Conservation (phyloP, 2,797 vertebrate species). For the Atherinosoma microstoma region DNA sequence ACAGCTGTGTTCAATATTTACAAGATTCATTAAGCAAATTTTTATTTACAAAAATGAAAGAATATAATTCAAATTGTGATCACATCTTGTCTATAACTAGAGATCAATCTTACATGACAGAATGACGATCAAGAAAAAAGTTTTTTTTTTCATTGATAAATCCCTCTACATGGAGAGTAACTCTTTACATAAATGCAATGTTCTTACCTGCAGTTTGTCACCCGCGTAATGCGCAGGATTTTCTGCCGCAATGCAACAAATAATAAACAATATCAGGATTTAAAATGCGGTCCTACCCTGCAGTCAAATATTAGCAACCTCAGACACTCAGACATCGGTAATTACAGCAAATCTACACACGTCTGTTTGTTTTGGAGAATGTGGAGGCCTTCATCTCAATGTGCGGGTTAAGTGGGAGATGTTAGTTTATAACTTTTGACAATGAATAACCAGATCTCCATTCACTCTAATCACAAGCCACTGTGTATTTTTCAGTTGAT, state of each 20-base stretch:
- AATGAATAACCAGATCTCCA: conserved; percentile 94
- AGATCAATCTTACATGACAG: background rate
- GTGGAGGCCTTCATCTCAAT: conserved; percentile 74
- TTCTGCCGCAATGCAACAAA: background rate
- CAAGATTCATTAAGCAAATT: background rate
- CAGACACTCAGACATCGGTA: conserved; percentile 56
- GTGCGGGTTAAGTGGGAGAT: conserved; percentile 82
- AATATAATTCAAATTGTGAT: background rate
- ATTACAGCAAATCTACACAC: conserved; percentile 77
- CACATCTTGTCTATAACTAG: background rate
- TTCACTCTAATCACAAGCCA: conserved; percentile 91
- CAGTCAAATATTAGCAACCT: conserved; percentile 44
- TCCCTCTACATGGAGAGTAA: background rate
- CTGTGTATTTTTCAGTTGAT: conserved; percentile 99
- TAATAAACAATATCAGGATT: conserved; percentile 4
- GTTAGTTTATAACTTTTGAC: conserved; percentile 91
- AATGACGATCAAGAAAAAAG: background rate
- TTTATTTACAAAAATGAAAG: background rate
- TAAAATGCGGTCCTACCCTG: conserved; percentile 38
- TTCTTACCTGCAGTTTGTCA: conserved; percentile 26
- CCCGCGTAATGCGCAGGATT: background rate
- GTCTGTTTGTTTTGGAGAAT: conserved; percentile 83
- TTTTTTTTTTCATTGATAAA: background rate
- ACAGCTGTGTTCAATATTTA: background rate
- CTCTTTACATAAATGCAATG: background rate